Percentiles rank a stretch among this genome's conserved stretches.
phyloP scores from a whole-genome alignment of 2,113 vertebrate genomes.

The Chlorodrepanis virens region DNA sequence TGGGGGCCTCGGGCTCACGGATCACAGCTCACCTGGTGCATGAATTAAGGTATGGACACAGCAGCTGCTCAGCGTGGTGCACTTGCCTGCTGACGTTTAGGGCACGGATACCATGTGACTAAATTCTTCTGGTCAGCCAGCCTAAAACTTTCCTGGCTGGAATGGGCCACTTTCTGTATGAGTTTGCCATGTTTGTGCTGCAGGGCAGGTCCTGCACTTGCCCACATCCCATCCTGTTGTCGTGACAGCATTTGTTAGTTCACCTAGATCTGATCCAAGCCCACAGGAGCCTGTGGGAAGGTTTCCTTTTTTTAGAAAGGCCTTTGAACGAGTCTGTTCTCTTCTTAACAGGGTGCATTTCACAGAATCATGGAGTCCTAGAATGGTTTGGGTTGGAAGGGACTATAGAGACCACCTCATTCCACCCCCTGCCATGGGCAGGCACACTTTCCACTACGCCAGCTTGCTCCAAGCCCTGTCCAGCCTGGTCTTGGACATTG shows the following conservation, averaged over 20 bases:
- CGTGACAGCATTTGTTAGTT: not conserved
- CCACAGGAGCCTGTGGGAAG: not conserved
- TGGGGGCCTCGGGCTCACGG: slow-evolving; percentile 88
- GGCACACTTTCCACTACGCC: not conserved
- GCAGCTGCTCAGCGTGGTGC: not conserved
- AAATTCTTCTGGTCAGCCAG: not conserved
- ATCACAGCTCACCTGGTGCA: slow-evolving; percentile 91
- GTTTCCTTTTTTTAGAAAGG: not conserved
- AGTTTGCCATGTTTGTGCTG: not conserved
- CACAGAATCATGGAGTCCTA: not conserved
- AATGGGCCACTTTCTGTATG: accelerated
- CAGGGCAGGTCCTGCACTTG: not conserved
- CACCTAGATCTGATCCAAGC: not conserved
- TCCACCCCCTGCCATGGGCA: not conserved
- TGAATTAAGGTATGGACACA: slow-evolving; percentile 80
- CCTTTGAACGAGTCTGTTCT: not conserved
- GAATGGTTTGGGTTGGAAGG: not conserved
- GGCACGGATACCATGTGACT: accelerated
- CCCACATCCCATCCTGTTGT: accelerated
- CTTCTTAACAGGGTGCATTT: not conserved
- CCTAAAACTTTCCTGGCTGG: accelerated
- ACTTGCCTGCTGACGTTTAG: not conserved
- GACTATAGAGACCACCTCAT: not conserved
- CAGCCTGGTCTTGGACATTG: accelerated
- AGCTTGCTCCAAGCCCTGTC: accelerated